Percentiles rank a stretch among this genome's conserved stretches.
Evolutionary conservation across 1,140 invertebrate species (phyloP).

Genomic region (Cydia fagiglandana): DNA sequence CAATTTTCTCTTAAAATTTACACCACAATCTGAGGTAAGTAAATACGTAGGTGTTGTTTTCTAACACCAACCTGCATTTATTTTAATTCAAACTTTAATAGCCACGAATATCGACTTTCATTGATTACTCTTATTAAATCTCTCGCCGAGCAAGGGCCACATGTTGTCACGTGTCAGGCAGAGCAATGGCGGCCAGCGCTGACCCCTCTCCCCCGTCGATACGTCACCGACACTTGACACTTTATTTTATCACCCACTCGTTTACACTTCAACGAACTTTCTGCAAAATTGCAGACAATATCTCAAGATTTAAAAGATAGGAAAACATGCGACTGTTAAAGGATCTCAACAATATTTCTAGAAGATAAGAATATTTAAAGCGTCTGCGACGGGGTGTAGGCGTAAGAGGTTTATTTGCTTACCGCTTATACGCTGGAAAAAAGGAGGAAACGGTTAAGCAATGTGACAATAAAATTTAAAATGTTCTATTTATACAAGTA

Average conservation of each 20-base stretch:
- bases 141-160: not conserved
- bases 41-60: not conserved
- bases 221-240: constrained; percentile 54
- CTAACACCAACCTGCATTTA: not conserved
- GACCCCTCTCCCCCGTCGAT: constrained; percentile 47
- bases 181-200: constrained; percentile 44
- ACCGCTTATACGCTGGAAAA: not conserved
- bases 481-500: not conserved
- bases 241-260: constrained; percentile 56
- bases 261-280: constrained; percentile 50
- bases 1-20: too few relatives aligned
- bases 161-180: constrained; percentile 27
- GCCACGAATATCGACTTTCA: not conserved
- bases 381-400: not conserved
- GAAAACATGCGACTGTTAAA: not conserved
- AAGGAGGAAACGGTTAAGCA: not conserved
- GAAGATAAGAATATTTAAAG: not conserved
- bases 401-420: constrained; percentile 1
- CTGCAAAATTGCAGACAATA: constrained; percentile 7
- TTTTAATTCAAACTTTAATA: not conserved
- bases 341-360: not conserved
- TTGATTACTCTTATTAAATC: constrained; percentile 17
- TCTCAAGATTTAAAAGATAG: constrained; percentile 12
- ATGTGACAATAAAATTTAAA: not conserved
- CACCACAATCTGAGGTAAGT: too few relatives aligned